These are phyloP conservation scores for Oscheius sp. DNA, from an alignment of 2,888 invertebrate species.

Conservation along the genomic window DNA sequence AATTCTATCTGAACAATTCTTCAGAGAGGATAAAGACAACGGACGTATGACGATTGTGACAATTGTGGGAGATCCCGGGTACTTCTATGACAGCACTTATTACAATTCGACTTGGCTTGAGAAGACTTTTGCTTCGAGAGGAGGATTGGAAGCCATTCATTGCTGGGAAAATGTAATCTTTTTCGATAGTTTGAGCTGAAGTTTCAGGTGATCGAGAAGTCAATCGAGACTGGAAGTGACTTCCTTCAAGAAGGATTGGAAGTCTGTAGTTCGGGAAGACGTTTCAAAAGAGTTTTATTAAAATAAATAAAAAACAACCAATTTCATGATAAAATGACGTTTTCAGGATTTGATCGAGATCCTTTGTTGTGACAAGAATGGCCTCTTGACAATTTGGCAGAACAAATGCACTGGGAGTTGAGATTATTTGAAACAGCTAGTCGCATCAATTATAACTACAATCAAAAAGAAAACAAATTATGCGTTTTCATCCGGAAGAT, in stretches of 20 bases:
- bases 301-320: neutral
- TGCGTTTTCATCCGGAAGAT: neutral
- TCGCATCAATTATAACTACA: neutral
- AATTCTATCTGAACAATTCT: neutral
- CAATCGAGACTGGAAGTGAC: slow-evolving; percentile 46
- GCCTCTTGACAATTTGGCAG: neutral
- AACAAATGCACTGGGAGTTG: neutral
- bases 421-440: neutral
- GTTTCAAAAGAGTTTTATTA: neutral
- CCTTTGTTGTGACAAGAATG: neutral
- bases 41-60: slow-evolving; percentile 42
- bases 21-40: neutral
- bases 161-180: slow-evolving; percentile 44
- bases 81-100: slow-evolving; percentile 51
- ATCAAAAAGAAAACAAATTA: neutral
- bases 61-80: slow-evolving; percentile 51
- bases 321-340: no score
- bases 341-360: neutral
- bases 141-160: slow-evolving; percentile 44
- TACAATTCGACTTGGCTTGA: slow-evolving; percentile 48
- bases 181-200: neutral
- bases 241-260: slow-evolving; percentile 31
- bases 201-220: slow-evolving; percentile 37
- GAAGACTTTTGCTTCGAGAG: slow-evolving; percentile 38
- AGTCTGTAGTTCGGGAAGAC: neutral